Evolutionary conservation across 2,113 vertebrate species (phyloP).

Genomic region (Pelodiscus sinensis): DNA sequence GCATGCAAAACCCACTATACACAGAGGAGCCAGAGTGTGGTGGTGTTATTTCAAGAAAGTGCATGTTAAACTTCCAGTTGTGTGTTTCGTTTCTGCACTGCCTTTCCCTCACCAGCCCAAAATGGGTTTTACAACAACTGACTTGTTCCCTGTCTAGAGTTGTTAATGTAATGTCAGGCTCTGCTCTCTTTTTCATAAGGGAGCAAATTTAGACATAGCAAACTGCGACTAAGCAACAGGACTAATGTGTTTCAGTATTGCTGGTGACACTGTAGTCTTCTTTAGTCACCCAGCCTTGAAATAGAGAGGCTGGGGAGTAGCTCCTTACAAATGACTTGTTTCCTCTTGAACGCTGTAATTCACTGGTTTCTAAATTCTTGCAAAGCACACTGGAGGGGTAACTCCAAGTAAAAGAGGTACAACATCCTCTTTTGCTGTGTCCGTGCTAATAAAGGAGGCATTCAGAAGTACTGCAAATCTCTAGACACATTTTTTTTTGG

Average conservation of each 20-base stretch:
- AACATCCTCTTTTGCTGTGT: not conserved
- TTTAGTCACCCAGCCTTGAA: slow-evolving; percentile 32
- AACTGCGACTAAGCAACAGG: not conserved
- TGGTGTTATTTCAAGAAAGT: not conserved
- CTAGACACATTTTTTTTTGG: slow-evolving; percentile 62
- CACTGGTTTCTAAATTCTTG: slow-evolving; percentile 8
- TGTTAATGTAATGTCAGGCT: not conserved
- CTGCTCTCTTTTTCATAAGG: not conserved
- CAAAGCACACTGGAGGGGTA: slow-evolving; percentile 51
- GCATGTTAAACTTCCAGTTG: not conserved
- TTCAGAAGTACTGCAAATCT: not conserved
- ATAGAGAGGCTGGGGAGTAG: slow-evolving; percentile 27
- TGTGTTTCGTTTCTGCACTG: not conserved
- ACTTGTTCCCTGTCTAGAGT: not conserved
- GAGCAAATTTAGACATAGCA: not conserved
- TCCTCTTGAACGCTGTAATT: slow-evolving; percentile 62
- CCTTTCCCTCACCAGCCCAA: not conserved
- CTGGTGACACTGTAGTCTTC: not conserved
- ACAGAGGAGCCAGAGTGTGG: not conserved
- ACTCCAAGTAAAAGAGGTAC: slow-evolving; percentile 36
- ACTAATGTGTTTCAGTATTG: not conserved
- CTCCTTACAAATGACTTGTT: slow-evolving; percentile 54
- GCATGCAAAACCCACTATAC: fast-evolving
- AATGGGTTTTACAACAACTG: not conserved
- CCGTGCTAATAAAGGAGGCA: slow-evolving; percentile 52